phyloP scores from a whole-genome alignment of 2,888 invertebrate species.

The Ceraclea dissimilis region DNA sequence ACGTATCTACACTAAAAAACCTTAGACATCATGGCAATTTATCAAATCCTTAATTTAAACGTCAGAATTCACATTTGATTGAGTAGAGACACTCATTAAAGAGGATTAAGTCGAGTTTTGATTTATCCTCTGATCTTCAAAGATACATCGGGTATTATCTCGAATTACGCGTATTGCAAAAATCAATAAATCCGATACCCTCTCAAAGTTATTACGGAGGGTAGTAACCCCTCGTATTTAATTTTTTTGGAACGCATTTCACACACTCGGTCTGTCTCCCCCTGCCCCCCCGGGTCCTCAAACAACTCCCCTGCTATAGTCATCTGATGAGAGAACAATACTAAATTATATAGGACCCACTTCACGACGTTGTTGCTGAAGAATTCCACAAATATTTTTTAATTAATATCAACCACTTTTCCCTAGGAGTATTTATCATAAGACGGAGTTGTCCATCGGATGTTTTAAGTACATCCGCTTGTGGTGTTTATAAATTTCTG shows the following conservation, averaged over 20 bases:
- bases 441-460: no score
- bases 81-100: background rate
- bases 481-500: no score
- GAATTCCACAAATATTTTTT: no score
- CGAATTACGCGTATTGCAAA: constrained; percentile 22
- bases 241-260: constrained; percentile 26
- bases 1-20: no score
- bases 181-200: constrained; percentile 27
- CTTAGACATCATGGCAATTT: no score
- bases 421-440: no score
- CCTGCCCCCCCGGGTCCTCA: constrained; percentile 3
- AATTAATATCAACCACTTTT: no score
- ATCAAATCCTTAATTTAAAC: no score
- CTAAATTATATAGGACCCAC: no score
- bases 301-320: background rate
- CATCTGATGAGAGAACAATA: constrained; percentile 9
- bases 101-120: background rate
- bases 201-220: constrained; percentile 26
- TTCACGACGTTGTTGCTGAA: no score
- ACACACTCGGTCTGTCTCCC: constrained; percentile 23
- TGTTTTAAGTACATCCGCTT: no score
- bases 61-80: background rate
- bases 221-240: constrained; percentile 22
- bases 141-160: constrained; percentile 15
- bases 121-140: constrained; percentile 11